These are phyloP conservation scores for Danio aesculapii DNA, from an alignment of 2,797 vertebrate genomes.

Conservation along the genomic window DNA sequence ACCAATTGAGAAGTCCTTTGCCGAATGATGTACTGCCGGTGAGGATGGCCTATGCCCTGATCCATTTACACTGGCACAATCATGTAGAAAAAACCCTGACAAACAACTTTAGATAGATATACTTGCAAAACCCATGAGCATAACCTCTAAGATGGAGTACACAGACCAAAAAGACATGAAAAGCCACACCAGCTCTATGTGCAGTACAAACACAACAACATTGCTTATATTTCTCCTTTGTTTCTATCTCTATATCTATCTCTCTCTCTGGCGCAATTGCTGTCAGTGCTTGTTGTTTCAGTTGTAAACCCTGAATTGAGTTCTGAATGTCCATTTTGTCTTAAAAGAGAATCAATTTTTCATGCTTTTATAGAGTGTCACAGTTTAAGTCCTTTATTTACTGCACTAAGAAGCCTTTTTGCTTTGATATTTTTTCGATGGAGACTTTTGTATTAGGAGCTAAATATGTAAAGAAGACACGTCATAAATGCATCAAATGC, in stretches of 20 bases:
- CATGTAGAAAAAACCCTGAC: background rate
- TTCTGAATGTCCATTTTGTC: too few relatives aligned
- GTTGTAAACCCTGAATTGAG: too few relatives aligned
- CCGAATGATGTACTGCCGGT: background rate
- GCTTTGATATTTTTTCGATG: too few relatives aligned
- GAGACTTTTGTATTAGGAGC: too few relatives aligned
- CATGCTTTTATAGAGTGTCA: too few relatives aligned
- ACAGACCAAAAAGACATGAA: conserved; percentile 5
- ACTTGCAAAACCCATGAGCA: conserved; percentile 20
- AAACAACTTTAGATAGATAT: conserved; percentile 25
- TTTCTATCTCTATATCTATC: background rate
- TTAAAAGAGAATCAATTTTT: too few relatives aligned
- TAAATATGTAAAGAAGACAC: too few relatives aligned
- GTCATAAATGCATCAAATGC: too few relatives aligned
- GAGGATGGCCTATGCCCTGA: conserved; percentile 6
- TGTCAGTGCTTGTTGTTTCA: too few relatives aligned
- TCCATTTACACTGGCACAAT: conserved; percentile 38
- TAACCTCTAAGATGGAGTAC: conserved; percentile 7
- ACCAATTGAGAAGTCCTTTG: background rate
- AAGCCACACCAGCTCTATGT: conserved; percentile 1
- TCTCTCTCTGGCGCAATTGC: background rate
- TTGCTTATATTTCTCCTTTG: conserved; percentile 5
- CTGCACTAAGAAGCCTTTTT: too few relatives aligned
- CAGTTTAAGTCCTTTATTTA: too few relatives aligned
- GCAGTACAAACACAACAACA: conserved; percentile 1